Base-by-base conservation (phyloP, 1,140 invertebrate species). In the Sesamia nonagrioides region DNA sequence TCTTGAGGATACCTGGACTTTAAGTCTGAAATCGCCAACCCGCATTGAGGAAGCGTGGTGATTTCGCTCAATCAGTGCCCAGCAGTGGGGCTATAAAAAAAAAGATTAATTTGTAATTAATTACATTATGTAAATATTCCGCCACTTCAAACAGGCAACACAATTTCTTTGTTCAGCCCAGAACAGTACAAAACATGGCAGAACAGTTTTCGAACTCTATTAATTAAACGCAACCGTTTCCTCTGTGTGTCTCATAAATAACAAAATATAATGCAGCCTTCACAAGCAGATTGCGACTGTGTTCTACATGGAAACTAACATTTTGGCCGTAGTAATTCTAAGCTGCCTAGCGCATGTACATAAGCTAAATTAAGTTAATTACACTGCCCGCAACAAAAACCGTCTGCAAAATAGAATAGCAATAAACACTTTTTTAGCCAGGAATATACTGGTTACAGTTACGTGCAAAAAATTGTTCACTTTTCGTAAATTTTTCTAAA, bases 231-330 rank as follows among this genome's bases (percentile, higher is more conserved):
- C 37, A 58, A 5, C 54, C 37, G 45, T 42, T 73, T 73, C 71
- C 71, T 58, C 71, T 40, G 27, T 71, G 48, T 18, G 33, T 42
- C 11, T 56, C 71, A 73, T 73, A 73, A 73, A 73, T 73, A 58
- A 58, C 40, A 58, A 42, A 73, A 54, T 40, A 73, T 73, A 73
- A 73, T 58, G 71, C 21, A 58, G 71, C 71, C 71, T 73, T 73
- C 71, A 73, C 71, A 42, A 73, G 33, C 40, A 73, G 35, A 73
- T 58, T 58, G 33, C 71, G 18, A 33, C 13, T 73, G 18, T 40
- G 50, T 60, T n/a, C 33, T 40, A 58, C 35, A 37, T 54, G 68
- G 18, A 15, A 56, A 56, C 54, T 37, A 58, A 27, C 71, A 73
- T 73, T 73, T 27, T 27, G 35, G 8, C 8, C 61, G 37, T 6